A percentile compares a stretch with the other conserved stretches of the same genome.
These are phyloP conservation scores for Chironomus tepperi DNA, from an alignment of 1,140 invertebrate species.

Conservation along the genomic window DNA sequence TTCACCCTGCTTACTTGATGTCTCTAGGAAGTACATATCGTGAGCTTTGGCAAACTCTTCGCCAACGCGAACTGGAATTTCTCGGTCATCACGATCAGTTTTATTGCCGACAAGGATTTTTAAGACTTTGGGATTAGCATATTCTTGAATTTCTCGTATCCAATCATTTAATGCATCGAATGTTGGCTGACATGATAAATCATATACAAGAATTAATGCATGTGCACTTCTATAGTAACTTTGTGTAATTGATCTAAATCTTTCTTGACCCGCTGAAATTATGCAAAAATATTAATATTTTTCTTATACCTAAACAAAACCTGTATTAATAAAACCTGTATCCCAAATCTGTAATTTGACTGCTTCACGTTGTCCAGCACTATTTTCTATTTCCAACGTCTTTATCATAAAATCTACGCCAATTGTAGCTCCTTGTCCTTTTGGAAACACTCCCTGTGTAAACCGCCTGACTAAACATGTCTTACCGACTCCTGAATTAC, in stretches of 20 bases:
- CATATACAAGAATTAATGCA: conserved; percentile 94
- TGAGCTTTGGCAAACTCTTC: conserved; percentile 91
- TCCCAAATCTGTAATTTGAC: conserved; percentile 69
- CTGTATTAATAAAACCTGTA: conserved; percentile 27
- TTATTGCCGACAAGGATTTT: conserved; percentile 92
- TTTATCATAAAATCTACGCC: conserved; percentile 36
- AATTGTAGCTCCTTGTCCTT: conserved; percentile 96
- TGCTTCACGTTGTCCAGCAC: not conserved
- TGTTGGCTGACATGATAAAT: conserved; percentile 93
- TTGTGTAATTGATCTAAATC: conserved; percentile 89
- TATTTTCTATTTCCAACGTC: not conserved
- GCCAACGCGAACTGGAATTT: conserved; percentile 90
- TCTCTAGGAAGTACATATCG: conserved; percentile 97
- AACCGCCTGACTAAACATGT: conserved; percentile 86
- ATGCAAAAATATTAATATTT: conserved; percentile 41
- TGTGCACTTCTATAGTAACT: conserved; percentile 97
- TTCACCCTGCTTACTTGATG: conserved; percentile 94
- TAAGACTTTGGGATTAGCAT: conserved; percentile 89
- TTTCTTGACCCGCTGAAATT: conserved; percentile 94
- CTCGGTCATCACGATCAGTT: conserved; percentile 88
- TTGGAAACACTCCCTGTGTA: conserved; percentile 88
- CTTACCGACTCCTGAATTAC: conserved; percentile 92
- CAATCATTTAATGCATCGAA: conserved; percentile 94
- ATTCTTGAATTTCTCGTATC: conserved; percentile 93
- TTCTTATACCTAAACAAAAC: not conserved